A percentile compares a stretch with the other conserved stretches of the same genome.
Conservation (phyloP, 2,888 invertebrate genomes). For the Melanophora roralis region DNA sequence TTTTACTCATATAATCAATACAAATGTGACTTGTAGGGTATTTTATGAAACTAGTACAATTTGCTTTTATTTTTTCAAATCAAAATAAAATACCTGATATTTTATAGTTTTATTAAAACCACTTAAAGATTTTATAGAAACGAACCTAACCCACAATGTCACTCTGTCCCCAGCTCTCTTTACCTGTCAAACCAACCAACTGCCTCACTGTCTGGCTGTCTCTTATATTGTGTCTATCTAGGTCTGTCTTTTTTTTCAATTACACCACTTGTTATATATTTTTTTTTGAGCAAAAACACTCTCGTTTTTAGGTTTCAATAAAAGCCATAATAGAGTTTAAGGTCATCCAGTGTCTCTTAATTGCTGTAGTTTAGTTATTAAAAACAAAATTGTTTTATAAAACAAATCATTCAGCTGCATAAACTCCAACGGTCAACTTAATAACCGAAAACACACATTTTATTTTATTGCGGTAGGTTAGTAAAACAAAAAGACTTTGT, state of each 20-base stretch:
- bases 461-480: constrained; percentile 39
- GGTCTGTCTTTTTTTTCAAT: constrained; percentile 47
- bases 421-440: background rate
- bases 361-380: constrained; percentile 57
- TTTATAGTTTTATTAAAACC: no score
- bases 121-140: background rate
- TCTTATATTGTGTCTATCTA: constrained; percentile 2
- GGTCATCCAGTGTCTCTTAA: constrained; percentile 61
- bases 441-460: background rate
- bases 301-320: background rate
- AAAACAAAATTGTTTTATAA: constrained; percentile 56
- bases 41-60: no score
- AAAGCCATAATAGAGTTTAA: constrained; percentile 52
- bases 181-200: constrained; percentile 1
- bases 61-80: no score
- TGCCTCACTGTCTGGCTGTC: background rate
- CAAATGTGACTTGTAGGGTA: no score
- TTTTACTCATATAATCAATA: no score
- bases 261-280: background rate
- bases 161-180: background rate
- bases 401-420: constrained; percentile 21
- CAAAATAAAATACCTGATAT: no score
- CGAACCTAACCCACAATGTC: constrained; percentile 20
- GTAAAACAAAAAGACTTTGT: background rate
- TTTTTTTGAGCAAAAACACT: background rate